Conservation (phyloP, 2,113 vertebrate genomes). For the Seriola quinqueradiata region DNA sequence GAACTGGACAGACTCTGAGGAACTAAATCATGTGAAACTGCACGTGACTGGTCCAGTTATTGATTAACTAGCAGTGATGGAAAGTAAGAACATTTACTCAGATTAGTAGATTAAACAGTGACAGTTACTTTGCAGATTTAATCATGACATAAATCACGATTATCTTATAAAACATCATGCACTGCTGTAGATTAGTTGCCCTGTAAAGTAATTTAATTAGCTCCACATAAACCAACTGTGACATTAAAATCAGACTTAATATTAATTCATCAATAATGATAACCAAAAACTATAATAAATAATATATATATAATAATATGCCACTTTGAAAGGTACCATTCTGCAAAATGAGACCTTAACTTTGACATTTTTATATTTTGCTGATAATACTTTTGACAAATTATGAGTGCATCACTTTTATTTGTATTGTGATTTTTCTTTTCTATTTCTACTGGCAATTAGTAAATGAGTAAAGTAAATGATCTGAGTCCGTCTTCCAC, state of each 20-base stretch:
- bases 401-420: not conserved
- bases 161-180: not conserved
- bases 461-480: not conserved
- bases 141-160: not conserved
- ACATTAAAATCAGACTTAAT: not conserved
- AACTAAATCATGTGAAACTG: constrained; percentile 5
- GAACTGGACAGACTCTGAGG: not conserved
- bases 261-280: not conserved
- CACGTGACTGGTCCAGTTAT: not conserved
- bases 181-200: not conserved
- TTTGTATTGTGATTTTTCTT: not conserved
- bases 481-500: not conserved
- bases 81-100: not conserved
- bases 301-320: too few relatives aligned
- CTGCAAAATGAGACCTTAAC: not conserved
- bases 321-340: too few relatives aligned
- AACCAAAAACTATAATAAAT: not conserved
- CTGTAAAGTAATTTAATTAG: not conserved
- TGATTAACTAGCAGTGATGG: not conserved
- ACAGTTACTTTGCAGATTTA: not conserved
- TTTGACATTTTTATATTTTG: not conserved
- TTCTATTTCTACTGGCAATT: too few relatives aligned
- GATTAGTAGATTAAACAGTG: not conserved
- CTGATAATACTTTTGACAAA: not conserved
- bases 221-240: not conserved